Evolutionary conservation across 2,888 invertebrate genomes (phyloP).

Genomic region (Alloscopus bannaensis): DNA sequence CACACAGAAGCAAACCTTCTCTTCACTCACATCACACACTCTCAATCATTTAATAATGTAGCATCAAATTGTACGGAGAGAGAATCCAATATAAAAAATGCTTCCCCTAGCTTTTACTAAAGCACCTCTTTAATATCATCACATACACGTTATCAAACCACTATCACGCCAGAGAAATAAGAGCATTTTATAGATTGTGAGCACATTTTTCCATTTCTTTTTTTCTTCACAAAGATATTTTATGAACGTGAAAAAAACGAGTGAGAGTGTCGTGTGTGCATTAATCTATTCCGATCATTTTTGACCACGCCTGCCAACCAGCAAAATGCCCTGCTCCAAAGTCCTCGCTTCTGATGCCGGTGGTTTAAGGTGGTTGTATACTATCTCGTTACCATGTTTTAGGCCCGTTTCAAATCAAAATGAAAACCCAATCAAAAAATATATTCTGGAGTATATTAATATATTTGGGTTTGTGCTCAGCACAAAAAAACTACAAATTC

Average conservation of each 20-base stretch:
- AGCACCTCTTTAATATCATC: neutral
- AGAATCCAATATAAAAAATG: constrained; percentile 28
- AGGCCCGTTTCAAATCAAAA: constrained; percentile 5
- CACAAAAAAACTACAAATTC: constrained; percentile 5
- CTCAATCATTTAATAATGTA: constrained; percentile 51
- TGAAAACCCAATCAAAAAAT: constrained; percentile 26
- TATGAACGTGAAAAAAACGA: constrained; percentile 5
- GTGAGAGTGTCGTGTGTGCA: constrained; percentile 51
- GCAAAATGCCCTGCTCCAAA: neutral
- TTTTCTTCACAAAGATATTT: constrained; percentile 16
- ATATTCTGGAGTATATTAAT: constrained; percentile 17
- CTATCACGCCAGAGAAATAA: neutral
- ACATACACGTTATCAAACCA: neutral
- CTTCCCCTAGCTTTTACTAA: neutral
- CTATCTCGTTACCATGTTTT: neutral
- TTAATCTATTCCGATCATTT: constrained; percentile 69
- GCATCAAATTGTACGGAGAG: constrained; percentile 29
- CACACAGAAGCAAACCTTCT: constrained; percentile 2
- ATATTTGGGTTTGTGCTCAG: neutral
- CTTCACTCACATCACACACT: constrained; percentile 18
- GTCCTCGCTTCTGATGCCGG: neutral
- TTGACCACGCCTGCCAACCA: constrained; percentile 65
- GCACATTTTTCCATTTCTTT: neutral
- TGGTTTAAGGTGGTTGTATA: too few relatives aligned
- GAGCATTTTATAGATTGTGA: constrained; percentile 13